Conservation (phyloP, 1,140 invertebrate species). For the Macrostomum lignano region DNA sequence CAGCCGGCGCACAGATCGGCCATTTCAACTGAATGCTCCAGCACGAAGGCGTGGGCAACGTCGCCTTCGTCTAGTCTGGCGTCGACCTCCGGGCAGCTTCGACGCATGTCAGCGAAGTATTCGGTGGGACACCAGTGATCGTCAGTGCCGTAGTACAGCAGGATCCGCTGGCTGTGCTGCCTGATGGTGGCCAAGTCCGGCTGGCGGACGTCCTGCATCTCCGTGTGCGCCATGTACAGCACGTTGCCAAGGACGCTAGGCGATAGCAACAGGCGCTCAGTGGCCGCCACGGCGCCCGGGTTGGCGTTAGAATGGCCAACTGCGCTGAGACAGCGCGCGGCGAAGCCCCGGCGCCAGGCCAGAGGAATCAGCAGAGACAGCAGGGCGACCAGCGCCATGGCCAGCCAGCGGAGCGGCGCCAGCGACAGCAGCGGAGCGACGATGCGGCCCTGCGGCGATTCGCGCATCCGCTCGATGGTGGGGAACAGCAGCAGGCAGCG, state of each 20-base stretch:
- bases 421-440: constrained; percentile 28
- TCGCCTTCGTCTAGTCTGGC: constrained; percentile 36
- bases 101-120: constrained; percentile 36
- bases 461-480: constrained; percentile 45
- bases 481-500: constrained; percentile 42
- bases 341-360: constrained; percentile 12
- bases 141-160: constrained; percentile 42
- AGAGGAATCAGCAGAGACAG: constrained; percentile 16
- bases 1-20: constrained; percentile 25
- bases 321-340: constrained; percentile 16
- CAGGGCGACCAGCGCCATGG: constrained; percentile 32
- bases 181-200: constrained; percentile 19
- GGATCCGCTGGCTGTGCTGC: constrained; percentile 30
- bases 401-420: constrained; percentile 31
- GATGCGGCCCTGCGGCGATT: constrained; percentile 37
- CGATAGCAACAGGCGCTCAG: background rate
- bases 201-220: constrained; percentile 23
- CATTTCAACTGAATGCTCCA: constrained; percentile 33
- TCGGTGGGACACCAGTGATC: constrained; percentile 45
- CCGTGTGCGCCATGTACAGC: constrained; percentile 24
- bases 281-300: constrained; percentile 20
- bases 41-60: constrained; percentile 44
- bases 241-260: background rate
- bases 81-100: constrained; percentile 34
- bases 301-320: constrained; percentile 18